Evolutionary conservation across 2,113 vertebrate species (phyloP).

Genomic region (Lamprotornis superbus): DNA sequence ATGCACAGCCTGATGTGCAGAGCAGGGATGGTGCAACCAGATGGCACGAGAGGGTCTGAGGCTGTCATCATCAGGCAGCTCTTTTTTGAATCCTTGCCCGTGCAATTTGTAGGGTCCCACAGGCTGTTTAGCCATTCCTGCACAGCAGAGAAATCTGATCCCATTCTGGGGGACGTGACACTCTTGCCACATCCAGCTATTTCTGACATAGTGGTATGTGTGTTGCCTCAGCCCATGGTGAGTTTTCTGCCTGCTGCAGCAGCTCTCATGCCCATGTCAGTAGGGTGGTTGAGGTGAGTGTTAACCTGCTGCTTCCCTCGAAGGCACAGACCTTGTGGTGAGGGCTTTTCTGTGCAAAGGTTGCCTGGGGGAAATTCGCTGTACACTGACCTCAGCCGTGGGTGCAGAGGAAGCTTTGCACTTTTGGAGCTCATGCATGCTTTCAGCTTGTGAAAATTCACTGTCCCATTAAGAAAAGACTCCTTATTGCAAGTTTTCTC

Average conservation of each 20-base stretch:
- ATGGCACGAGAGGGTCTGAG: rapidly evolving
- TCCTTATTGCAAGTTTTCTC: not conserved
- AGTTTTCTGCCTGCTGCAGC: not conserved
- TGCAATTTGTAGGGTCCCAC: not conserved
- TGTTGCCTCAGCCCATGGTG: not conserved
- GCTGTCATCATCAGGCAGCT: not conserved
- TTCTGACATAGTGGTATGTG: not conserved
- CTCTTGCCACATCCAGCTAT: constrained; percentile 1
- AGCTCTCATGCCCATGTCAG: not conserved
- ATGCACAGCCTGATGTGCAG: not conserved
- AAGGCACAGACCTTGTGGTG: not conserved
- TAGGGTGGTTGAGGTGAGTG: not conserved
- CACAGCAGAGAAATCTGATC: not conserved
- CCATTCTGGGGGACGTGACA: not conserved
- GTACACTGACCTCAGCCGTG: not conserved
- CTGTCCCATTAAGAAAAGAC: not conserved
- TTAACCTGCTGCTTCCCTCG: not conserved
- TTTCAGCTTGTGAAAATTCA: not conserved
- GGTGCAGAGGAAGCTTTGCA: not conserved
- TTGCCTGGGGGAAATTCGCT: not conserved
- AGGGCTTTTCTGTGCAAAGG: not conserved
- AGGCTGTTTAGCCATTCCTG: not conserved
- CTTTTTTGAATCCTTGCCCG: not conserved
- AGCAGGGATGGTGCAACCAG: not conserved
- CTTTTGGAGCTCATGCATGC: not conserved